Base-by-base conservation (phyloP, 2,797 vertebrate species). In the Acanthopagrus latus region DNA sequence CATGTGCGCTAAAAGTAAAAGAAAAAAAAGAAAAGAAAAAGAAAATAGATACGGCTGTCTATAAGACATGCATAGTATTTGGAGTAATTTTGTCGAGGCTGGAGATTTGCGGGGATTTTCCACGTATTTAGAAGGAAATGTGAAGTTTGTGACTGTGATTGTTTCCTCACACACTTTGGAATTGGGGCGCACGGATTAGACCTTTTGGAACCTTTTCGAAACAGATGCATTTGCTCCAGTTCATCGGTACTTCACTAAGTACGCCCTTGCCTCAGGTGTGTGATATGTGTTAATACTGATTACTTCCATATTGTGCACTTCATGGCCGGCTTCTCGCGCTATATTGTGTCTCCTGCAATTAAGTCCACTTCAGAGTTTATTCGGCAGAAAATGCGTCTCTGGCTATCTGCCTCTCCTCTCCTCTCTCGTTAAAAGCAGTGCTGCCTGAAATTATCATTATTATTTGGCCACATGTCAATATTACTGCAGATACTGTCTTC, bases 1-100 rank as follows among this genome's bases (percentile, higher is more conserved):
- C n/a, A 2, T 55, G 73, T 57, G 74, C 64, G 48, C 23, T n/a
- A 85, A 64, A 80, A 82, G 83, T 78, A 25, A 25, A 25, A 25
- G 3, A 25, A 25, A 25, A 25, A n/a, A 25, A 25, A n/a, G n/a
- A n/a, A n/a, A n/a, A n/a, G n/a, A n/a, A 25, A 55, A 29, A 73
- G 7, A 7, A 33, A 33, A 29, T 27, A 65, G 44, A 6, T 18
- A 9, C 38, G 33, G 13, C 3, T 21, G 5, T 43, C 0, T 5
- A 7, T 27, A 0, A 5, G 21, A 46, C 38, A 74, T 14, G 0
- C 6, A 18, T 1, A 2, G 5, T 2, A 3, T 20, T 25, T 50
- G 18, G 14, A 46, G 56, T 10, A 64, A 25, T 46, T 68, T 64
- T 54, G 33, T 71, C 33, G 14, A 14, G 0, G 27, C 7, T 13